A percentile compares a stretch with the other conserved stretches of the same genome.
These are phyloP conservation scores for Willowsia nigromaculata DNA, from an alignment of 2,888 invertebrate genomes.

Conservation along the genomic window DNA sequence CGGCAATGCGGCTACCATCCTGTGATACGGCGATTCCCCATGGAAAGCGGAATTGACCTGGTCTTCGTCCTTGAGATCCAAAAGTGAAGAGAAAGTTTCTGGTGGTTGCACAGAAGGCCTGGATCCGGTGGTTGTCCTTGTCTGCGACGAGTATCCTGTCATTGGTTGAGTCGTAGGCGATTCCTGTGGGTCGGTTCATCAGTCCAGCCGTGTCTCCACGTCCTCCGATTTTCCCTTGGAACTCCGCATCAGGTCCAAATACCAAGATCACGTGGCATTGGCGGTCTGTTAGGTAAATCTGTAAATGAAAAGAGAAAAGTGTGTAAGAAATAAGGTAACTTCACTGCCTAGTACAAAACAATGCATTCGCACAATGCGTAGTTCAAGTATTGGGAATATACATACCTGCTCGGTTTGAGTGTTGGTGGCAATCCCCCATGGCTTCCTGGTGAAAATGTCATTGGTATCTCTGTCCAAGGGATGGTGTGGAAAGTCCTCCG, in stretches of 20 bases:
- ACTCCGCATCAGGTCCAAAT: slow-evolving; percentile 54
- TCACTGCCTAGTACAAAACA: background rate
- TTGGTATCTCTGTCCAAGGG: background rate
- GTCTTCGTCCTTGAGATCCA: slow-evolving; percentile 85
- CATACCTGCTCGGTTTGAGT: slow-evolving; percentile 49
- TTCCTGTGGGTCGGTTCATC: slow-evolving; percentile 69
- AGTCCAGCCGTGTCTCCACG: background rate
- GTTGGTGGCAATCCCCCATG: slow-evolving; percentile 62
- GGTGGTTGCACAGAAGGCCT: slow-evolving; percentile 86
- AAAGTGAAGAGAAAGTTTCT: slow-evolving; percentile 91
- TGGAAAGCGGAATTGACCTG: slow-evolving; percentile 45
- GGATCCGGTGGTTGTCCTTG: slow-evolving; percentile 97
- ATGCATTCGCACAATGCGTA: background rate
- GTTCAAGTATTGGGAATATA: background rate
- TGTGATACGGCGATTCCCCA: slow-evolving; percentile 83
- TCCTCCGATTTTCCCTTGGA: slow-evolving; percentile 54
- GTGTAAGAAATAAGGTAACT: background rate
- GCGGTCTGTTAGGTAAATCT: slow-evolving; percentile 71
- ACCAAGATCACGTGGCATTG: slow-evolving; percentile 61
- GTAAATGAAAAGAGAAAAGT: background rate
- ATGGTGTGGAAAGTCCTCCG: slow-evolving; percentile 1
- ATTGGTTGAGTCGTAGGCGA: slow-evolving; percentile 63
- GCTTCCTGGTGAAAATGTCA: slow-evolving; percentile 10
- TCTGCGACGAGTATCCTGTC: slow-evolving; percentile 95
- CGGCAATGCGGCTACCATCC: slow-evolving; percentile 90